Percentiles rank a stretch among this genome's conserved stretches.
Conservation (phyloP, 2,888 invertebrate species). For the Acrobeloides nanus region DNA sequence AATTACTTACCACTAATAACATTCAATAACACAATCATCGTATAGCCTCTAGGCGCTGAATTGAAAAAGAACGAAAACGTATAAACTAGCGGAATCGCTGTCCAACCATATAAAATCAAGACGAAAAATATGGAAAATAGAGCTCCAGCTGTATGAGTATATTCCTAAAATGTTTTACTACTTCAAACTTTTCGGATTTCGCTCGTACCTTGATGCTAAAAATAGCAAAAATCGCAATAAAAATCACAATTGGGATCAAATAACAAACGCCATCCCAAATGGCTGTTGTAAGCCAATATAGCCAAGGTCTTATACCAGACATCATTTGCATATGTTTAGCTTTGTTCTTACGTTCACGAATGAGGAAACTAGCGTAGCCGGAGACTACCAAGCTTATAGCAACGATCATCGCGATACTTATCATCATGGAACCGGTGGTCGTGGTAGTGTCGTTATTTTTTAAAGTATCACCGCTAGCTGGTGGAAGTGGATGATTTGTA, state of each 20-base stretch:
- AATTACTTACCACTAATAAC: conserved; percentile 21
- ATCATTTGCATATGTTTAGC: conserved; percentile 44
- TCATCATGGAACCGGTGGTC: conserved; percentile 21
- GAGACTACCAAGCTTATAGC: conserved; percentile 26
- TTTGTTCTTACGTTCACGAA: conserved; percentile 44
- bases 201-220: conserved; percentile 33
- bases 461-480: conserved; percentile 30
- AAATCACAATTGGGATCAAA: conserved; percentile 27
- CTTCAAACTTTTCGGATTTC: too few relatives aligned
- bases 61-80: conserved; percentile 41
- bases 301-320: conserved; percentile 36
- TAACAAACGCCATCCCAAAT: conserved; percentile 40
- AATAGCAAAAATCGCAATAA: conserved; percentile 31
- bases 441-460: conserved; percentile 24
- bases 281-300: conserved; percentile 41
- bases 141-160: not conserved
- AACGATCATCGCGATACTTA: conserved; percentile 25
- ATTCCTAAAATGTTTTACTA: too few relatives aligned
- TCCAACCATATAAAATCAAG: conserved; percentile 37
- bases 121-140: conserved; percentile 22
- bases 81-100: conserved; percentile 41
- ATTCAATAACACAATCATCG: conserved; percentile 42
- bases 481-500: conserved; percentile 37
- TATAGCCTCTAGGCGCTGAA: conserved; percentile 46
- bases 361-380: conserved; percentile 37